phyloP scores from a whole-genome alignment of 2,113 vertebrate species.

The Pelmatolapia mariae region DNA sequence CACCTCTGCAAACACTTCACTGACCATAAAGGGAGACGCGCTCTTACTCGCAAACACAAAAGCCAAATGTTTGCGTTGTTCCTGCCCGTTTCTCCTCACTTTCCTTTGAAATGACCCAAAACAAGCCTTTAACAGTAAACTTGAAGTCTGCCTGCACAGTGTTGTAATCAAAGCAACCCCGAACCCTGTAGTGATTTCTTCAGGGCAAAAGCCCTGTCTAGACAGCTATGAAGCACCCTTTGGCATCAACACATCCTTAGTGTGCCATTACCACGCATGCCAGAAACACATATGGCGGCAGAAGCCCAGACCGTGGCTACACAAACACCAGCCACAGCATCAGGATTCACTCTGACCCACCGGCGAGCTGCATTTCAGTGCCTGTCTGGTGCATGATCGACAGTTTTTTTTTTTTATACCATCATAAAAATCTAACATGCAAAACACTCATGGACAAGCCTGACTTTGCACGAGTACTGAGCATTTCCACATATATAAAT shows the following conservation, averaged over 20 bases:
- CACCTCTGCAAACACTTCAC: neutral
- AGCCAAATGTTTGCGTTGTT: neutral
- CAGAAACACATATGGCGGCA: neutral
- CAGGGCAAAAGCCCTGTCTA: neutral
- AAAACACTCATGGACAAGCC: neutral
- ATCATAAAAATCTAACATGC: neutral
- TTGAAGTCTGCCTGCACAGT: neutral
- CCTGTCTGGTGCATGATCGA: neutral
- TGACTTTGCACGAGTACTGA: neutral
- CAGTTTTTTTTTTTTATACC: neutral
- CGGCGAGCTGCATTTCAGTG: neutral
- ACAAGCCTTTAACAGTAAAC: neutral
- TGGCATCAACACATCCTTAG: neutral
- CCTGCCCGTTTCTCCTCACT: neutral
- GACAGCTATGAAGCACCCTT: neutral
- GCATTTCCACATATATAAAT: neutral
- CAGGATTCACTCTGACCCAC: neutral
- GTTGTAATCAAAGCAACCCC: neutral
- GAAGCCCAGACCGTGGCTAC: neutral
- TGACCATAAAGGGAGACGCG: neutral
- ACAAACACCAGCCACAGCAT: slow-evolving; percentile 4
- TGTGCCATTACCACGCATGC: neutral
- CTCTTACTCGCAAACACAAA: neutral
- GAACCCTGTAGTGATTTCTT: neutral
- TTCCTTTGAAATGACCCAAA: neutral